Base-by-base conservation (phyloP, 2,113 vertebrate species). In the Caranx ignobilis region DNA sequence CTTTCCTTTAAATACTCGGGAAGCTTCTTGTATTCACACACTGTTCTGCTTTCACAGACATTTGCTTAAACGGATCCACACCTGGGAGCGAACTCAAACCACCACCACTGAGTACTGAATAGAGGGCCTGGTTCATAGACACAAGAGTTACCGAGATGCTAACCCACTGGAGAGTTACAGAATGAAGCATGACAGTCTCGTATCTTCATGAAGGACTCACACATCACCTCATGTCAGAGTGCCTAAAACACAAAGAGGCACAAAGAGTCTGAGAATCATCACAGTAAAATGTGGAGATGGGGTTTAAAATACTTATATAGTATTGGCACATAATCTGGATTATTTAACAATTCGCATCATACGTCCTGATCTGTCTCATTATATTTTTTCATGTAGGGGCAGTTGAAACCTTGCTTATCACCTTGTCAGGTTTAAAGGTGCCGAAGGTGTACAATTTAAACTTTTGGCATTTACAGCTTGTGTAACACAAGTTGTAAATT, bases 241-340 rank as follows among this genome's bases (percentile, higher is more conserved):
- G 60, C 75, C 87, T 91, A 61, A 71, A 82, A 69, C 43, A 85
- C 43, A 88, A 71, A 68, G 26, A 74, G 12, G 11, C 52, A 85
- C 12, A 41, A 41, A 41, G 16, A 63, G 52, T 60, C 37, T 21
- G 16, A 52, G 11, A 55, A 41, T 78, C 35, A 52, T 11, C 50
- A 31, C 18, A n/a, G 2, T 19, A 39, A 15, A 65, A 48, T n/a
- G 11, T 18, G 54, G 9, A n/a, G 2, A 52, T 52, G 19, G 52
- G n/a, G 2, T 4, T 48, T 18, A 26, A 26, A 26, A 26, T 26
- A 26, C 26, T 26, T 26, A 1, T 1, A 26, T 26, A 26, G 11
- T n/a, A 39, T 63, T 41, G 11, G 19, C 11, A 26, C 37, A 63
- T 21, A 26, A 21, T 6, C 2, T 63, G 11, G 37, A 37, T 37